These are phyloP conservation scores for Sebastes trivittatus DNA, from an alignment of 2,797 vertebrate species.

Conservation along the genomic window DNA sequence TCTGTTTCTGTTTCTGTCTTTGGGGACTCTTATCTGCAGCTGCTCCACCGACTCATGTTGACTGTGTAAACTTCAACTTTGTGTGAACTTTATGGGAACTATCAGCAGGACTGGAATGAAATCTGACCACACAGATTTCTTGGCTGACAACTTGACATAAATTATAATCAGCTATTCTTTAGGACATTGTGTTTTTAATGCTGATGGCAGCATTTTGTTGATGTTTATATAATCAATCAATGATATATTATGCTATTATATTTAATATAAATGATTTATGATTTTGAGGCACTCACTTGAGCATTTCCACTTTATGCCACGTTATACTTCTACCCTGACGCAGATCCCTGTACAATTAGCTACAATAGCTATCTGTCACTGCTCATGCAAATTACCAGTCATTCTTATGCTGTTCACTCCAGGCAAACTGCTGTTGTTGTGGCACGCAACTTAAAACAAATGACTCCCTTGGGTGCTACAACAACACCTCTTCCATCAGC, in stretches of 20 bases:
- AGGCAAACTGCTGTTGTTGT: constrained; percentile 4
- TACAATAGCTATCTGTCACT: not conserved
- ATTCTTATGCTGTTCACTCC: not conserved
- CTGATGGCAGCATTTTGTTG: not conserved
- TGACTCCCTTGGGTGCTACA: not conserved
- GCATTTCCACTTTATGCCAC: not conserved
- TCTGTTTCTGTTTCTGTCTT: not conserved
- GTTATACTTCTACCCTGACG: not conserved
- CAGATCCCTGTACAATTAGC: not conserved
- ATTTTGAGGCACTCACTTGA: no score
- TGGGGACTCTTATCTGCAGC: constrained; percentile 29
- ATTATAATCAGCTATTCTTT: not conserved
- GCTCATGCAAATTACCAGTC: constrained; percentile 4
- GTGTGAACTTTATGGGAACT: constrained; percentile 29
- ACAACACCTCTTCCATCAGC: not conserved
- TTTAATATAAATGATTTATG: not conserved
- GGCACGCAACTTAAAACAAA: not conserved
- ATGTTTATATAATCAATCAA: not conserved
- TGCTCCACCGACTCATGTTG: constrained; percentile 4
- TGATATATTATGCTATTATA: no score
- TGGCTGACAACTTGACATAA: not conserved
- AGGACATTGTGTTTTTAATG: not conserved
- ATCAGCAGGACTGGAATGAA: not conserved
- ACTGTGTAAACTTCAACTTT: constrained; percentile 32
- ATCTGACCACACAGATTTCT: not conserved